These are phyloP conservation scores for Syrphus vitripennis DNA, from an alignment of 2,888 invertebrate genomes.

Conservation along the genomic window DNA sequence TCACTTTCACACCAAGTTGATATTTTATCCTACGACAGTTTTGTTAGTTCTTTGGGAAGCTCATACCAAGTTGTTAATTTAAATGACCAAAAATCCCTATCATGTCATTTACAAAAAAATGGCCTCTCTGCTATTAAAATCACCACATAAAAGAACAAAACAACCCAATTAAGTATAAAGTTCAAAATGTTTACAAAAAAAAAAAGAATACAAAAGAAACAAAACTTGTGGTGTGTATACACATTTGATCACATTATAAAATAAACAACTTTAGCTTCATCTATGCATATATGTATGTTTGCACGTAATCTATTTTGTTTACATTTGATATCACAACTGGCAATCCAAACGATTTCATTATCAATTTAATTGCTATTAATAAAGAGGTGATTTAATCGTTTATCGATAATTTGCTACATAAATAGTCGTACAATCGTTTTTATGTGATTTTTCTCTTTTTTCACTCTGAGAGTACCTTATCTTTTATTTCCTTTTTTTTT, in stretches of 20 bases:
- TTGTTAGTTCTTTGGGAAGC: not conserved
- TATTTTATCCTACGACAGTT: not conserved
- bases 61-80: not conserved
- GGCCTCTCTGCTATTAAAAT: not conserved
- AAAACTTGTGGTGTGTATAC: not conserved
- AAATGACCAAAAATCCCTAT: too few relatives aligned
- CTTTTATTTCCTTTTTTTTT: not conserved
- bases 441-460: not conserved
- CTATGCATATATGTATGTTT: not conserved
- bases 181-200: not conserved
- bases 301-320: constrained; percentile 7
- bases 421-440: constrained; percentile 21
- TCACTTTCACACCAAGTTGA: not conserved
- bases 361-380: constrained; percentile 54
- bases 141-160: not conserved
- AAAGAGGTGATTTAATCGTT: constrained; percentile 48
- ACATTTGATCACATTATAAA: not conserved
- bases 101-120: too few relatives aligned
- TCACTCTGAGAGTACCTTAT: not conserved
- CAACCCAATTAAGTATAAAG: not conserved
- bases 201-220: not conserved
- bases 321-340: constrained; percentile 1
- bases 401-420: constrained; percentile 42
- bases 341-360: constrained; percentile 24
- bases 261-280: not conserved